Evolutionary conservation across 2,797 vertebrate species (phyloP).

Genomic region (Lithobates pipiens): DNA sequence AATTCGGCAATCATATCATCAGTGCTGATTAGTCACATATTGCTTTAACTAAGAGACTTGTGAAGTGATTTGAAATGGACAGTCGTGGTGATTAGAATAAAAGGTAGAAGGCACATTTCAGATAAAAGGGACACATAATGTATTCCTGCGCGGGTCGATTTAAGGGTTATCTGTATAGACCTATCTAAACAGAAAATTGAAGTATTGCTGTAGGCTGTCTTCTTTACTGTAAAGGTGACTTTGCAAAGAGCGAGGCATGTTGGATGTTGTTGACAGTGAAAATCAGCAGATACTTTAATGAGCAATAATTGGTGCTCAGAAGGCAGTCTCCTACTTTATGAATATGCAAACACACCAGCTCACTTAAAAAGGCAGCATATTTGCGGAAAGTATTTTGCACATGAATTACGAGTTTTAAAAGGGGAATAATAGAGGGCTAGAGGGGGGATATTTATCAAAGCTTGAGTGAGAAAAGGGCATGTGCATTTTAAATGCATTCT

Average conservation of each 20-base stretch:
- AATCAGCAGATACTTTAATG: constrained; percentile 55
- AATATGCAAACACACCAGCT: constrained; percentile 47
- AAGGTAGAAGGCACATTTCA: constrained; percentile 57
- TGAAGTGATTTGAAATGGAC: constrained; percentile 63
- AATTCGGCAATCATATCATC: constrained; percentile 67
- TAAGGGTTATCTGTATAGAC: constrained; percentile 49
- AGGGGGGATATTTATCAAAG: constrained; percentile 53
- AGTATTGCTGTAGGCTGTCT: constrained; percentile 56
- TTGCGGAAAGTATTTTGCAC: constrained; percentile 52
- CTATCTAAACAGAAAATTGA: constrained; percentile 57
- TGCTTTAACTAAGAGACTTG: constrained; percentile 57
- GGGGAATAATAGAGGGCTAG: constrained; percentile 46
- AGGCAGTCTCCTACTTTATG: constrained; percentile 45
- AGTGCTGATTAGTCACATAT: constrained; percentile 63
- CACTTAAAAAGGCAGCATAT: constrained; percentile 40
- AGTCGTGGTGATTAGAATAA: constrained; percentile 60
- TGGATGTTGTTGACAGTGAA: constrained; percentile 58
- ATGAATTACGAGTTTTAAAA: constrained; percentile 49
- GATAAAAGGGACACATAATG: constrained; percentile 58
- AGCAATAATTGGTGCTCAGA: constrained; percentile 54
- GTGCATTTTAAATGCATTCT: constrained; percentile 48
- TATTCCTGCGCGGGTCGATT: constrained; percentile 64
- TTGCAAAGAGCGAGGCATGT: constrained; percentile 38
- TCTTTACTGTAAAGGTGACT: constrained; percentile 63
- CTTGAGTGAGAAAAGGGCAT: constrained; percentile 21